Evolutionary conservation across 64 coral and sea anemone species (phyloP), one percentile per base, ranked within the genome.

Genomic region (Astreopora myriophthalma): DNA sequence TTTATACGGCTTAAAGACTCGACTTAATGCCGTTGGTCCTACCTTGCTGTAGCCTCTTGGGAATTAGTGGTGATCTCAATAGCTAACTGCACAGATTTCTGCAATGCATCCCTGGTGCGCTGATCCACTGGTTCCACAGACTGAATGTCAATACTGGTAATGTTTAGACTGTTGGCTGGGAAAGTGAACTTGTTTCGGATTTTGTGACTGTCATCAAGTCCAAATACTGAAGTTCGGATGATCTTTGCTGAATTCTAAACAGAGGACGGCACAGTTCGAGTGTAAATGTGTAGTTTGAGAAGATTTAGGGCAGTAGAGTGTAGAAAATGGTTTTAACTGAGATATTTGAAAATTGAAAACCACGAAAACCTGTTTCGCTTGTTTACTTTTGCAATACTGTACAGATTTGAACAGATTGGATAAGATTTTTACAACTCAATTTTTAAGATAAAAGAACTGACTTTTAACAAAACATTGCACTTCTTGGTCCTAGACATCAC

Each of bases 11-110:
- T n/a, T n/a, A n/a, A n/a, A n/a, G n/a, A n/a, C n/a, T n/a, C 52
- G 17, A 20, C 5, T 58, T 58, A 16, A 20, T 11, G 31, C n/a
- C 42, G 34, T 12, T 25, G 27, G 1, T 9, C 37, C 16, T 26
- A 98, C 97, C 97, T 95, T 37, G 97, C 97, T 76, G 97, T 92
- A 19, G 97, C 97, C 34, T 99, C 97, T 67, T 99, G 97, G 33
- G 97, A 99, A 76, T 99, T 99, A 40, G 97, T 99, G 26, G 97
- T 99, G 34, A 99, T 99, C 71, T 99, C 97, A 70, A 99, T 99
- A 11, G 97, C 97, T 34, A 99, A 85, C 74, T 99, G 97, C 13
- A 99, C 97, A 12, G 97, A 99, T 86, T 99, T 99, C 82, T 96
- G 94, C 24, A 99, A 79, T 19, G 97, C 94, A 66, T 99, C 97